Evolutionary conservation across 2,888 invertebrate genomes (phyloP), one percentile per base, ranked within the genome.

Genomic region (Harmothoe impar): DNA sequence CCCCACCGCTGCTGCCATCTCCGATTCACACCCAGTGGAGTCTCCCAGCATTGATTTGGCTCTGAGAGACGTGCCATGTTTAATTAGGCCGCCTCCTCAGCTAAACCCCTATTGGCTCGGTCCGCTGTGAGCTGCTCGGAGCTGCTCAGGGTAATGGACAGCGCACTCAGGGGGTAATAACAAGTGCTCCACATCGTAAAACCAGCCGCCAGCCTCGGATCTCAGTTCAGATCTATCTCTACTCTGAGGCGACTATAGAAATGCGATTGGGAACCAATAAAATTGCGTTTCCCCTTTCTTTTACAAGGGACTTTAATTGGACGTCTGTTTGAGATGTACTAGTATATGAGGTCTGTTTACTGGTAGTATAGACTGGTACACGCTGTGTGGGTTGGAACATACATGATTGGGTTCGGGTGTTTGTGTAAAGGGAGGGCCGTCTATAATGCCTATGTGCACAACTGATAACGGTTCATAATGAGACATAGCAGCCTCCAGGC

Each of bases 11-110:
- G 7, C 20, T 20, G 62, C n/a, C 23, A n/a, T 62, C 62, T 62
- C 62, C 62, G 62, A 20, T 62, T 62, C 62, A 62, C 62, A 62
- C 62, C 62, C 62, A 5, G 62, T 15, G 15, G 20, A 62, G 62
- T n/a, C 62, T 62, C 62, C 20, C 62, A n/a, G 23, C 62, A 62
- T 62, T 62, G 62, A 62, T 62, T 62, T 62, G 62, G 7, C 62
- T 62, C 62, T 62, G 7, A 62, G 62, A 62, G 62, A 62, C 62
- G 62, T 62, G 62, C 62, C 62, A 62, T 62, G 62, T 62, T 62
- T 62, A 62, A 62, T 62, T 62, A 62, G 62, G 62, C 62, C 62
- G 15, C 3, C 62, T 62, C 43, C 62, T 62, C 62, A 62, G 62
- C 62, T 62, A 62, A 62, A 62, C 12, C 62, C n/a, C 62, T 62